A percentile compares a stretch with the other conserved stretches of the same genome.
phyloP scores from a whole-genome alignment of 2,888 invertebrate species.

The Dyspetes luteomarginatus region DNA sequence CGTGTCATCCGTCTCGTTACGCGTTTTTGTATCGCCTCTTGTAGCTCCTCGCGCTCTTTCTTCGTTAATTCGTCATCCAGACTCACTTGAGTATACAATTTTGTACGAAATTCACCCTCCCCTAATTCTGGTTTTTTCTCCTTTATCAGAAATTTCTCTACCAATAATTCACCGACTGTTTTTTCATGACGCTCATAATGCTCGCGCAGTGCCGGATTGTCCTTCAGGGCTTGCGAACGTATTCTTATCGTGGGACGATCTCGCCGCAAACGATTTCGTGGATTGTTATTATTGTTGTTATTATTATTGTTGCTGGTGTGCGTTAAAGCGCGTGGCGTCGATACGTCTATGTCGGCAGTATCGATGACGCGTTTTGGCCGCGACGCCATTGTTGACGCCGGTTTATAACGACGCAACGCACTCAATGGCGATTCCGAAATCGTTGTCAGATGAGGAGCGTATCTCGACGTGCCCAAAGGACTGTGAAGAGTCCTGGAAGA shows the following conservation, averaged over 20 bases:
- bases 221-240: slow-evolving; percentile 82
- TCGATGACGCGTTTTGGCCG: slow-evolving; percentile 90
- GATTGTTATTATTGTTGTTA: slow-evolving; percentile 69
- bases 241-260: slow-evolving; percentile 80
- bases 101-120: slow-evolving; percentile 63
- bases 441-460: slow-evolving; percentile 90
- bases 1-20: slow-evolving; percentile 80
- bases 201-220: slow-evolving; percentile 81
- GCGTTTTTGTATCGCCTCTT: slow-evolving; percentile 74
- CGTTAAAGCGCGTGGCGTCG: slow-evolving; percentile 82
- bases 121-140: slow-evolving; percentile 83
- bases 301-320: slow-evolving; percentile 68
- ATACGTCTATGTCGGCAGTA: slow-evolving; percentile 94
- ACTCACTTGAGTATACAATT: slow-evolving; percentile 72
- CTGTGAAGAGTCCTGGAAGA: slow-evolving; percentile 75
- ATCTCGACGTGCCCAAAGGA: slow-evolving; percentile 83
- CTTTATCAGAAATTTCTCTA: slow-evolving; percentile 90
- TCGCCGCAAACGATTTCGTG: slow-evolving; percentile 75
- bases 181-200: slow-evolving; percentile 86
- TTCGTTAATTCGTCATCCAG: slow-evolving; percentile 65
- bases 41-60: slow-evolving; percentile 69
- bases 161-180: slow-evolving; percentile 89
- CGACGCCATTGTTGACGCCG: slow-evolving; percentile 79
- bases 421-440: slow-evolving; percentile 86
- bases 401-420: slow-evolving; percentile 77